phyloP scores from a whole-genome alignment of 2,797 vertebrate genomes.

The Podarcis lilfordi region DNA sequence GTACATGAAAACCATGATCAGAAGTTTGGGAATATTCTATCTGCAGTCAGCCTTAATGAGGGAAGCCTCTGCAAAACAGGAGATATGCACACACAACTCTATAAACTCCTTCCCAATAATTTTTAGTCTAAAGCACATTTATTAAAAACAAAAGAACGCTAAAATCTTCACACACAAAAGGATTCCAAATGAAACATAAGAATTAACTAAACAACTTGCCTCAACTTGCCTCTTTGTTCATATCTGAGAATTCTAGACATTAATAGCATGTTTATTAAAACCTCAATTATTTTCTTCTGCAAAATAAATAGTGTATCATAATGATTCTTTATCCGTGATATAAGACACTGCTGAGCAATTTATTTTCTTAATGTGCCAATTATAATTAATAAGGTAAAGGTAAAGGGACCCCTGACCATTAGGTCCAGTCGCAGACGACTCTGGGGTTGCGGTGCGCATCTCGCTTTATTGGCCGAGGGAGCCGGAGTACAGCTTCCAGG shows the following conservation, averaged over 20 bases:
- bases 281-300: neutral
- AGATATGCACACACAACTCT: neutral
- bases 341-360: neutral
- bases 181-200: neutral
- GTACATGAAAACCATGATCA: neutral
- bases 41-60: slow-evolving; percentile 19
- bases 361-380: slow-evolving; percentile 6
- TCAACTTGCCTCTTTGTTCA: neutral
- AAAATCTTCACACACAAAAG: neutral
- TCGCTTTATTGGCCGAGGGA: too few species aligned
- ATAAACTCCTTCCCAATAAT: neutral
- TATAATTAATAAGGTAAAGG: neutral
- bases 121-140: slow-evolving; percentile 3
- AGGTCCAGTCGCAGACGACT: too few species aligned
- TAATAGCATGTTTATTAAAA: neutral
- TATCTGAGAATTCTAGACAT: neutral
- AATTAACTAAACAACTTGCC: neutral
- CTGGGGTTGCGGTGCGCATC: too few species aligned
- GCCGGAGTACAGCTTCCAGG: too few species aligned
- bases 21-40: neutral
- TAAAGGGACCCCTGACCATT: too few species aligned
- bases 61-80: neutral
- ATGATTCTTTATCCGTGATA: slow-evolving; percentile 41
- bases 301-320: slow-evolving; percentile 29
- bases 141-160: neutral